Evolutionary conservation across 2,113 vertebrate genomes (phyloP).

Genomic region (Centropristis striata): DNA sequence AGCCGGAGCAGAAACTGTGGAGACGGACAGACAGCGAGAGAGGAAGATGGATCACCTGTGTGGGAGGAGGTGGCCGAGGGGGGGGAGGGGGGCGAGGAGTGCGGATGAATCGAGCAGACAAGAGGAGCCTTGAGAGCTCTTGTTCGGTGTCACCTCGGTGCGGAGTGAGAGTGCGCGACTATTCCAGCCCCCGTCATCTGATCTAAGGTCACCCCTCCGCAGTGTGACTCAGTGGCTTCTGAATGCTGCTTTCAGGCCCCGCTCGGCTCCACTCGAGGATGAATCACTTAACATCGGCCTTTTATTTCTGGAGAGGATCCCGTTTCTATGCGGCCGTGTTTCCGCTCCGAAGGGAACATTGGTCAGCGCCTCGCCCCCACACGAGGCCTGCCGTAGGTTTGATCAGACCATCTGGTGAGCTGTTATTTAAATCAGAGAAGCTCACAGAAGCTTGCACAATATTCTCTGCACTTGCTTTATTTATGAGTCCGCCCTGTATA

Average conservation of each 20-base stretch:
- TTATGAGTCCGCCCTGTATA: not conserved
- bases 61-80: conserved; percentile 43
- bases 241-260: conserved; percentile 67
- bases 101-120: conserved; percentile 63
- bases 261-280: conserved; percentile 57
- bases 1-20: conserved; percentile 10
- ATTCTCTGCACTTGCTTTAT: conserved; percentile 24
- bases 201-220: conserved; percentile 68
- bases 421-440: conserved; percentile 52
- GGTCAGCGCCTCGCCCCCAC: conserved; percentile 67
- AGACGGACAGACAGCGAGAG: conserved; percentile 25
- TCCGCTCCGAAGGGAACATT: conserved; percentile 61
- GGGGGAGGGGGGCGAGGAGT: not conserved
- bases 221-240: conserved; percentile 75
- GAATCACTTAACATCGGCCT: conserved; percentile 75
- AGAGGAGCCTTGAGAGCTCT: conserved; percentile 67
- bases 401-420: conserved; percentile 63
- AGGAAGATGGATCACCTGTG: conserved; percentile 54
- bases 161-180: conserved; percentile 43
- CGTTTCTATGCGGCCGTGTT: conserved; percentile 60
- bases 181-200: conserved; percentile 71
- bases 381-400: conserved; percentile 41
- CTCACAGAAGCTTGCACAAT: conserved; percentile 20
- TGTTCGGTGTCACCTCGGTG: conserved; percentile 71
- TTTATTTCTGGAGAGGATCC: conserved; percentile 75